These are phyloP conservation scores for Stigmatopora argus DNA, from an alignment of 2,113 vertebrate species.

Conservation along the genomic window DNA sequence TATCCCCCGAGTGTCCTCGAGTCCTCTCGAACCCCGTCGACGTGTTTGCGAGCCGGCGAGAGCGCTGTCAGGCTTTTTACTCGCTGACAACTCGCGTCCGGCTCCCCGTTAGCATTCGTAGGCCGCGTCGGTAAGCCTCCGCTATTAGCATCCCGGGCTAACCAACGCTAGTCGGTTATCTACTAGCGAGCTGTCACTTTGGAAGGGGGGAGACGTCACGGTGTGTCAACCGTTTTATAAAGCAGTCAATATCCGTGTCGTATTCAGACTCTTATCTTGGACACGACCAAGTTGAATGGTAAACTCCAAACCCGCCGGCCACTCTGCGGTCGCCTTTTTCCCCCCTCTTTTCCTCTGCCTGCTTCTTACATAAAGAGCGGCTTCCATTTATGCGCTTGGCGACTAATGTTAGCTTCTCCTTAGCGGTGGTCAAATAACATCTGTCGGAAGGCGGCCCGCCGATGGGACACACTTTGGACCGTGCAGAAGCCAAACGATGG, in stretches of 20 bases:
- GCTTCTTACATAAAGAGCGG: slow-evolving; percentile 33
- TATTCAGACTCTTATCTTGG: neutral
- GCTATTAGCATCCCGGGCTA: slow-evolving; percentile 40
- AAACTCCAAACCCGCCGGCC: neutral
- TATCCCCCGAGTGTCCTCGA: neutral
- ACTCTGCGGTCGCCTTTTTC: neutral
- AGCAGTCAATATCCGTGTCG: slow-evolving; percentile 1
- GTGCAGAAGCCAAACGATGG: neutral
- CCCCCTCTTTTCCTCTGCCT: neutral
- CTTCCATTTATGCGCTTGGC: slow-evolving; percentile 43
- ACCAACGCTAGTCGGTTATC: slow-evolving; percentile 33
- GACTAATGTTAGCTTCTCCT: slow-evolving; percentile 53
- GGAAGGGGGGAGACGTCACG: slow-evolving; percentile 13
- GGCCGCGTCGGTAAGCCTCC: slow-evolving; percentile 45
- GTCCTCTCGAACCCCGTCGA: neutral
- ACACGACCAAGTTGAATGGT: neutral
- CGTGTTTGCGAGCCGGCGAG: slow-evolving; percentile 1
- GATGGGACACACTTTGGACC: slow-evolving; percentile 28
- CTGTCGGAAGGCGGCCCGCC: slow-evolving; percentile 48
- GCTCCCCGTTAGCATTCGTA: slow-evolving; percentile 49
- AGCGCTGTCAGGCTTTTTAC: slow-evolving; percentile 33
- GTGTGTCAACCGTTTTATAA: slow-evolving; percentile 10
- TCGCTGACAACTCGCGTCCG: slow-evolving; percentile 28
- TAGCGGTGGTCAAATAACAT: slow-evolving; percentile 55
- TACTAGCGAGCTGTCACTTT: slow-evolving; percentile 52